Evolutionary conservation across 1,140 invertebrate genomes (phyloP), one percentile per base, ranked within the genome.

Genomic region (Lordiphosa stackelbergi): DNA sequence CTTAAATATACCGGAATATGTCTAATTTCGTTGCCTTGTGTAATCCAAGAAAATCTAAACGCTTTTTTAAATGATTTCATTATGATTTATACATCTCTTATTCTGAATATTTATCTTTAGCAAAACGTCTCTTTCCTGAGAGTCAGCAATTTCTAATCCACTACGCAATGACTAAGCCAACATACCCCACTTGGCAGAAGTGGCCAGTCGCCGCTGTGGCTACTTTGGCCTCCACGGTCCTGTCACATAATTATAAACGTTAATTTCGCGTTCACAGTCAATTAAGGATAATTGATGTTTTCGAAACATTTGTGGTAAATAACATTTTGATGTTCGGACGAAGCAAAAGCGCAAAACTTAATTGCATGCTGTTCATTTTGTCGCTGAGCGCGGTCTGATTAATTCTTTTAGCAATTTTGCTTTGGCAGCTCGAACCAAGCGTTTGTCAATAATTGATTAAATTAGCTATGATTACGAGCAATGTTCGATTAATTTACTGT

Each of bases 201-300:
- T 36, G 36, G 28, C 56, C 47, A 28, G n/a, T 36, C 48, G 43
- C 35, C 38, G 38, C 61, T 60, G 35, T 11, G 68, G 45, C 53
- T 73, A 58, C 66, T 79, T 70, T 57, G 55, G 54, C 56, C 40
- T 35, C 65, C 51, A 37, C 47, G 52, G 47, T 55, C 69, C 56
- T 73, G 72, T 83, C 77, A 83, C 77, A 83, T 83, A 83, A 83
- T 83, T 83, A 83, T 83, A 83, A 83, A 83, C 77, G 77, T 83
- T 83, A 83, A 83, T 83, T 81, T 83, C 77, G 77, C 77, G 66
- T 69, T 84, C 70, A 84, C 78, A 84, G 78, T 84, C 79, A 83
- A 84, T 84, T 84, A 78, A 51, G 70, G 79, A 84, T 84, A 84
- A 84, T 84, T 84, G 79, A 84, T 84, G 78, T 84, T 84, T 84